Conservation (phyloP, 2,888 invertebrate genomes). For the Limnephilus marmoratus region DNA sequence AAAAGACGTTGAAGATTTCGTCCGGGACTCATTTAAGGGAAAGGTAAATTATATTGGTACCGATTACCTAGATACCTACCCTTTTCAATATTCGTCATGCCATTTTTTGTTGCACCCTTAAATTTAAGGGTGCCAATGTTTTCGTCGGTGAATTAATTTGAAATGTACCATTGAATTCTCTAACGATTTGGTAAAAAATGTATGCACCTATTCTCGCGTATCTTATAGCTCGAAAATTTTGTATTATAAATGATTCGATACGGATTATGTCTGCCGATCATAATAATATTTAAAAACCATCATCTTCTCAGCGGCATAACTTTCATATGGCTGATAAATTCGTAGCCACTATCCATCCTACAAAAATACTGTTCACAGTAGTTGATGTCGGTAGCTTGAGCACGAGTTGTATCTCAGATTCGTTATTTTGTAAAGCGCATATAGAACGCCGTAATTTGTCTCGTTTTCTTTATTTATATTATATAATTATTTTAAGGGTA, state of each 20-base stretch:
- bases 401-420: no score
- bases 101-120: not conserved
- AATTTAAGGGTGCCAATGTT: not conserved
- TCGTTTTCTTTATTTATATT: no score
- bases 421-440: no score
- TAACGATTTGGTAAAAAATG: not conserved
- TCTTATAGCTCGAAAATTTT: not conserved
- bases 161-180: conserved; percentile 1
- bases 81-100: conserved; percentile 13
- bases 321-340: not conserved
- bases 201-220: not conserved
- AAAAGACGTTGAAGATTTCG: not conserved
- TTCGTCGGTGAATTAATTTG: not conserved
- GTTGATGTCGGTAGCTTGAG: no score
- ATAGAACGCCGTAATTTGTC: no score
- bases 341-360: not conserved
- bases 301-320: not conserved
- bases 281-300: not conserved
- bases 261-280: not conserved
- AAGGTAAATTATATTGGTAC: not conserved
- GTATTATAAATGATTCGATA: not conserved
- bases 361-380: no score
- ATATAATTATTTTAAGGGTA: no score
- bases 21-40: not conserved
- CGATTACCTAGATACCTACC: not conserved